These are phyloP conservation scores for Muntiacus reevesi DNA, from an alignment of 2,113 vertebrate species.

Conservation along the genomic window DNA sequence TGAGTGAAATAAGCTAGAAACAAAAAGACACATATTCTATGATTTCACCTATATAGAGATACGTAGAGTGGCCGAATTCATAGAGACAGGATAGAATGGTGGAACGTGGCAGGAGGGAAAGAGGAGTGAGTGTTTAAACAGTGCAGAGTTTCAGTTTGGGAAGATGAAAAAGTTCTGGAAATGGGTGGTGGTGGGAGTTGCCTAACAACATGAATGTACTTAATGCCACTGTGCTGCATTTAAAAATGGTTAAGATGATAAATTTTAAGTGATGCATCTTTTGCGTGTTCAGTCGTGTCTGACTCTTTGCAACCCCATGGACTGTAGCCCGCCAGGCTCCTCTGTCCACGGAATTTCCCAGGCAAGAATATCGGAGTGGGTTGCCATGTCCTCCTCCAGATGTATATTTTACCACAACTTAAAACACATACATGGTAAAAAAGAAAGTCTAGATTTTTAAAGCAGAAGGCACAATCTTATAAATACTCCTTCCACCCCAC, in stretches of 20 bases:
- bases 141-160: not conserved
- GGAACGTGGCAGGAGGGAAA: rapidly evolving
- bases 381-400: not conserved
- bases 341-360: not conserved
- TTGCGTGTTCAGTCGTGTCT: not conserved
- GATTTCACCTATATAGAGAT: not conserved
- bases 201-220: too few relatives aligned
- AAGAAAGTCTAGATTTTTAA: not conserved
- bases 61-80: not conserved
- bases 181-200: rapidly evolving
- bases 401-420: not conserved
- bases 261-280: not conserved
- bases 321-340: not conserved
- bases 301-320: not conserved
- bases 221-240: not conserved
- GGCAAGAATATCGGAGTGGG: not conserved
- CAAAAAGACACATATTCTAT: not conserved
- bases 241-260: not conserved
- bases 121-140: not conserved
- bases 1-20: not conserved
- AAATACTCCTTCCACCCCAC: not conserved
- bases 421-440: not conserved
- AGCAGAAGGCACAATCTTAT: not conserved
- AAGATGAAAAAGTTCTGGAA: not conserved
- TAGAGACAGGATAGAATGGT: not conserved